Evolutionary conservation across 2,113 vertebrate species (phyloP), one percentile per base, ranked within the genome.

Genomic region (Sigmodon hispidus): DNA sequence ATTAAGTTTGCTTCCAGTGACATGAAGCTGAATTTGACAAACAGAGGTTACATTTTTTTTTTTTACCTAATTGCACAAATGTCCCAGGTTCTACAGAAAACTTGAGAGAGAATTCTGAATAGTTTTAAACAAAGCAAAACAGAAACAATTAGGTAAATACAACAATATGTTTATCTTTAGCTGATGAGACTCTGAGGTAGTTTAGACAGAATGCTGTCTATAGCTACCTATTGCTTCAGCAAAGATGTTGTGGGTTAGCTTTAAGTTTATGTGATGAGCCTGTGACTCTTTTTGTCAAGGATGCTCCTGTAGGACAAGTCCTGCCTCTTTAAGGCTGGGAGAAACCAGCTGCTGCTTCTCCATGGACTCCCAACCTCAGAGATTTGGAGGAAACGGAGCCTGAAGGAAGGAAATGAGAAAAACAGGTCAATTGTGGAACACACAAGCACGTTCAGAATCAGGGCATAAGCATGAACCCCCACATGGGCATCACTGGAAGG

Each of bases 71-170:
- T 31, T 84, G 73, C 84, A 69, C 70, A 97, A 87, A 48, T 26
- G 8, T 85, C 72, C 76, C 40, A 88, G 87, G 40, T 84, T 93
- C 65, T 63, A 76, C 43, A 59, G 87, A 79, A 91, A 75, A 65
- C 63, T 91, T 70, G 55, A 95, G 48, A 40, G 59, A 90, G 87
- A 88, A 19, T 80, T 94, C 81, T n/a, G 89, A 93, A 79, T 21
- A 57, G 40, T 94, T 97, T 90, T 55, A 87, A 87, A 85, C 90
- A 92, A 80, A 31, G 72, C 95, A 93, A 86, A 12, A 59, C 31
- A 96, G 93, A 95, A 94, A 92, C 69, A 95, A 88, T 88, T 72
- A 75, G 40, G 69, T 76, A 77, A 88, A 90, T 48, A 36, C 59
- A 80, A 84, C 24, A 87, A 22, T 40, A 52, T 79, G 48, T 86